Conservation (phyloP, 2,113 vertebrate genomes). For the Colinus virginianus region DNA sequence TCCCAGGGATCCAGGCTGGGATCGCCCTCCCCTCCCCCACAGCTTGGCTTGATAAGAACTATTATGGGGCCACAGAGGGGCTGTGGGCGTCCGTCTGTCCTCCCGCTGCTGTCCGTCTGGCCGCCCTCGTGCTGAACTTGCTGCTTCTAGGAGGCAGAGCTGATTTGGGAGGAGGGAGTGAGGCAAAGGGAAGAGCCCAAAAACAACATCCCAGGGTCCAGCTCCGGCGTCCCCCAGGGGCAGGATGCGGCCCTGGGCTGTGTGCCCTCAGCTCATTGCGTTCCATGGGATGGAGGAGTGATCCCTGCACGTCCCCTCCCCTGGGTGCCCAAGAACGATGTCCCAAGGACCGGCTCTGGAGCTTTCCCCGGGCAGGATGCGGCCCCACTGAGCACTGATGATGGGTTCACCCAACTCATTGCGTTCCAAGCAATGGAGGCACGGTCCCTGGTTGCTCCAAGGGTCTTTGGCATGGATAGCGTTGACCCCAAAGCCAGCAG, state of each 20-base stretch:
- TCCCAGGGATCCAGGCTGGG: neutral
- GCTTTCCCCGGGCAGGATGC: too few relatives aligned
- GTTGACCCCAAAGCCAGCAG: too few relatives aligned
- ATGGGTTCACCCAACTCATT: too few relatives aligned
- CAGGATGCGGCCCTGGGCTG: neutral
- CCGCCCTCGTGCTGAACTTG: neutral
- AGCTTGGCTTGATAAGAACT: neutral
- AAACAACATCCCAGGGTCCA: neutral
- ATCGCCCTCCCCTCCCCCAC: neutral
- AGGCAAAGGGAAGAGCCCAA: fast-evolving
- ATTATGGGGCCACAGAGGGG: neutral
- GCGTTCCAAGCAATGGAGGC: too few relatives aligned
- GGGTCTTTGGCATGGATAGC: too few relatives aligned
- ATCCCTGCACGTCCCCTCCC: fast-evolving
- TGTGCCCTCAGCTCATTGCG: neutral
- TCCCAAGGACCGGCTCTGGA: neutral
- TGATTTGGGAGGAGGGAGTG: neutral
- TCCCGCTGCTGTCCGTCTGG: neutral
- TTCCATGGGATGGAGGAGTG: neutral
- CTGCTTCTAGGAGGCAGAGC: constrained; percentile 45
- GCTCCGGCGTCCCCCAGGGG: too few relatives aligned
- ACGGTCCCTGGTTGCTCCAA: too few relatives aligned
- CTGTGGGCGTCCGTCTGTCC: neutral
- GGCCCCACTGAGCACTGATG: too few relatives aligned
- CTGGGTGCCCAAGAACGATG: fast-evolving